Evolutionary conservation across 2,888 invertebrate species (phyloP), one percentile per base, ranked within the genome.

Genomic region (Hirtodrosophila histrioides): DNA sequence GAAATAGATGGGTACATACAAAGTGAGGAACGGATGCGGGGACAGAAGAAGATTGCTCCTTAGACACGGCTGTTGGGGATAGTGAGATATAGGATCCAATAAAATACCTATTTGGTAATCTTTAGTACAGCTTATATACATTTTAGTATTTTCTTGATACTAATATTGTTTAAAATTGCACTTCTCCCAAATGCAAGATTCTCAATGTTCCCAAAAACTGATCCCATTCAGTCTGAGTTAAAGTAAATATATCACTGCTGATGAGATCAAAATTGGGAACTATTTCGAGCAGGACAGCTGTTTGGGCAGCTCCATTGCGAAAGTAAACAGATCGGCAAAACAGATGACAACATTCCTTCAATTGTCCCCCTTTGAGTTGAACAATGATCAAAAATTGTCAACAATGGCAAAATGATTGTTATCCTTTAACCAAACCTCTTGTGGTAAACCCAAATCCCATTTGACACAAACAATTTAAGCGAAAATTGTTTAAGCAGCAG

Each of bases 401-500:
- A 84, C 86, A 84, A 85, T 72, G 76, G 67, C 78, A 82, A 85
- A 87, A 87, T 79, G 84, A 84, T 87, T 75, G 87, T 84, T 84
- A 84, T 84, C 87, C 86, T 82, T 85, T 87, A 85, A 87, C 73
- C 85, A 85, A 85, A 75, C 72, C 82, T 77, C 79, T 85, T 88
- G 81, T 86, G 87, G 88, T 61, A 60, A 75, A 69, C 88, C 88
- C 60, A 88, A 88, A 88, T 88, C 87, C 84, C 79, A 88, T 88
- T 86, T 86, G 69, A 67, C 78, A 74, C 80, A 82, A 86, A 80
- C 86, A 80, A 81, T 86, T 78, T 80, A 80, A 70, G 83, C 76
- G 71, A 69, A 80, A 75, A 85, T 82, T 81, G 78, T 63, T 73
- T 73, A 86, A 87, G 77, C 70, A 75, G 68, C 64, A 83, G 81